Evolutionary conservation across 2,888 invertebrate species (phyloP).

Genomic region (Taenaris catops): DNA sequence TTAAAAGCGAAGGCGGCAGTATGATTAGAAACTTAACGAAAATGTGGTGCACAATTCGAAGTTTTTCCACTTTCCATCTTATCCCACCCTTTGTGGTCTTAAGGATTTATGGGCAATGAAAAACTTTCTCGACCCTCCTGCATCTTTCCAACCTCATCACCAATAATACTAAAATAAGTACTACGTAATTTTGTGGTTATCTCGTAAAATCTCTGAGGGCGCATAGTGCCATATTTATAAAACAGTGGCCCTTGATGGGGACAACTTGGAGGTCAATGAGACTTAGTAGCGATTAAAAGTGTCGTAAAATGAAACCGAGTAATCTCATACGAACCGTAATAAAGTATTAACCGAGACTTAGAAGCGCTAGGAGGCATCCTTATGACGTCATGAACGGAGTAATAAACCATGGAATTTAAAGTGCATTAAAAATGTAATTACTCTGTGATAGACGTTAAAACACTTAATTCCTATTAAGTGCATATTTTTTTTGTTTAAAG

Average conservation of each 20-base stretch:
- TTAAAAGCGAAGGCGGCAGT: no score
- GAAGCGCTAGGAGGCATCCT: conserved; percentile 20
- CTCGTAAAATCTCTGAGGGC: conserved; percentile 6
- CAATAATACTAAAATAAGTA: conserved; percentile 1
- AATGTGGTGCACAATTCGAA: no score
- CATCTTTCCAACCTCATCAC: conserved; percentile 1
- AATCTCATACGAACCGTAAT: conserved; percentile 52
- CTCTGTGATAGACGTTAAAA: conserved; percentile 8
- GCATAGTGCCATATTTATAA: conserved; percentile 15
- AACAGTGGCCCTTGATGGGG: conserved; percentile 14
- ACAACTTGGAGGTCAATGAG: conserved; percentile 33
- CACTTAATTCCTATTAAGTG: conserved; percentile 6
- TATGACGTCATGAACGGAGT: conserved; percentile 23
- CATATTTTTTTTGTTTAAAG: conserved; percentile 7
- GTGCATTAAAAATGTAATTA: conserved; percentile 19
- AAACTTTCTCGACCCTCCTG: background rate
- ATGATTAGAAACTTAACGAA: no score
- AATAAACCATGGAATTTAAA: conserved; percentile 22
- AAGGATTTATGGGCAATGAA: conserved; percentile 5
- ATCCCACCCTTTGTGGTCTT: no score
- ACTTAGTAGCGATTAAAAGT: conserved; percentile 55
- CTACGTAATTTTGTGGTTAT: conserved; percentile 3
- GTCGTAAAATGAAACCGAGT: conserved; percentile 52
- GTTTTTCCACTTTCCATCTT: no score
- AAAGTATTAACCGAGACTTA: conserved; percentile 43